Base-by-base conservation (phyloP, 2,888 invertebrate species). In the Boloria euphrosyne region DNA sequence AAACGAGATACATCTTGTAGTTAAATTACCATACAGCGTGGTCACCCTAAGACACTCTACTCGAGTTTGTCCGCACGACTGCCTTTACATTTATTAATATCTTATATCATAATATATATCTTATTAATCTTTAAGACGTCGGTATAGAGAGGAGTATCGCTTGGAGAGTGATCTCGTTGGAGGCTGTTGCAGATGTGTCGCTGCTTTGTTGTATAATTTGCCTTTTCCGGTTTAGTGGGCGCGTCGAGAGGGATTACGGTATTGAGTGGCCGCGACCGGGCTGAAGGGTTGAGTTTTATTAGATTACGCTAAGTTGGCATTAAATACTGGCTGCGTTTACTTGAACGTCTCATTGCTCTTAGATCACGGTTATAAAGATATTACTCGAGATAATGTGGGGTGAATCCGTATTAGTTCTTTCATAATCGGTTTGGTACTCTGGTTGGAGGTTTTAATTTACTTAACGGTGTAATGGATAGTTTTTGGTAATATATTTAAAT, bases 121-220 rank as follows among this genome's bases (percentile, higher is more conserved):
- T 27, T 38, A 43, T 27, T 59, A 49, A 49, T 38, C 59, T 59
- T 18, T 59, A 38, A 38, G 31, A 17, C 59, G 16, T 38, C 6
- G 31, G 49, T 49, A 59, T 59, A 59, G 31, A 31, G 49, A 18
- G 49, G 47, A 13, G 16, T 58, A 54, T 47, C 54, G 49, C 49
- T 18, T 57, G 57, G 27, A 44, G 49, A 47, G 61, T 68, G 68
- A 55, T 61, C 53, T 66, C 31, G 18, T 51, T 62, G 59, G 71
- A 75, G 74, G 72, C 76, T 77, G 76, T 76, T 83, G 89, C 91
- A 91, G 91, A 90, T 91, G 90, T 89, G 88, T 87, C 83, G 84
- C 82, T 81, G 86, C 89, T 91, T 91, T 91, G 91, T 91, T 91
- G 90, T 87, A 83, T 85, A 89, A 90, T 90, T 90, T 87, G 89